Conservation (phyloP, 2,113 vertebrate genomes). For the Aptenodytes patagonicus region DNA sequence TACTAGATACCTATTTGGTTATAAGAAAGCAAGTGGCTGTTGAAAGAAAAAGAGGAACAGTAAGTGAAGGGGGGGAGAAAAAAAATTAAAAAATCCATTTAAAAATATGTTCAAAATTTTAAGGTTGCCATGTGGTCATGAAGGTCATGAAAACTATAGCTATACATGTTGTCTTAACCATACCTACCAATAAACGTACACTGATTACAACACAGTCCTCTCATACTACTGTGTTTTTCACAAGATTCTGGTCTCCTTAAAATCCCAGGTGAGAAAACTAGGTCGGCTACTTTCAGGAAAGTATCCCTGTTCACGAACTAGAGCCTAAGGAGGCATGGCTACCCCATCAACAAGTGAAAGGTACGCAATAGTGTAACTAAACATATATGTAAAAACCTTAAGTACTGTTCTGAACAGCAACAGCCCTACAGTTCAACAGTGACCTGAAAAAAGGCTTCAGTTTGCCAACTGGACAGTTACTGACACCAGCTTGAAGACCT, state of each 20-base stretch:
- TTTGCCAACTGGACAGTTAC: accelerated
- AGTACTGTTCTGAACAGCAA: not conserved
- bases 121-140: not conserved
- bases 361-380: not conserved
- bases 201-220: not conserved
- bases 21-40: not conserved
- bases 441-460: not conserved
- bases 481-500: not conserved
- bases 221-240: not conserved
- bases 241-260: not conserved
- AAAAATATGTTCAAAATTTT: not conserved
- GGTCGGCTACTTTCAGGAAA: not conserved
- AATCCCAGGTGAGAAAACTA: not conserved
- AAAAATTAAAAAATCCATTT: not conserved
- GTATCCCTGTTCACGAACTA: not conserved
- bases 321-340: not conserved
- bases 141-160: not conserved
- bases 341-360: not conserved
- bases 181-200: not conserved
- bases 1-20: not conserved
- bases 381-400: not conserved
- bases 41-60: not conserved
- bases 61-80: not conserved
- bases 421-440: not conserved
- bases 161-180: not conserved